These are phyloP conservation scores for Psilanteris sp. DNA, from an alignment of 1,140 invertebrate genomes.

Conservation along the genomic window DNA sequence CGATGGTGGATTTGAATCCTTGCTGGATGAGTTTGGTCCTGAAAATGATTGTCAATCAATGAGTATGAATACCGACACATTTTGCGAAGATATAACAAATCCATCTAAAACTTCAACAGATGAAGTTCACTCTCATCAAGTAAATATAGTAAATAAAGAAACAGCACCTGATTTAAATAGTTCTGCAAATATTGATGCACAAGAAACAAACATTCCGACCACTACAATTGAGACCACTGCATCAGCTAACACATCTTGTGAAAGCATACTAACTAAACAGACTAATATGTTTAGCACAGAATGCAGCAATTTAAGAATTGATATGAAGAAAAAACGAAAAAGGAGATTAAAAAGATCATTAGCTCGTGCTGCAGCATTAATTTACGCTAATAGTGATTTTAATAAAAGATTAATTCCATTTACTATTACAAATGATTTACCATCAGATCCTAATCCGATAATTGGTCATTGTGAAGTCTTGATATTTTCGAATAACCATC, in stretches of 20 bases:
- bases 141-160: too few species aligned
- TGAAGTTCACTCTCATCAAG: background rate
- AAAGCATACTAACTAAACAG: too few species aligned
- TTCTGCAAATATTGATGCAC: too few species aligned
- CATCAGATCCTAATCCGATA: background rate
- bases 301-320: background rate
- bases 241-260: too few species aligned
- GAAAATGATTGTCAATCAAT: background rate
- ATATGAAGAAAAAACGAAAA: constrained; percentile 12
- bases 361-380: constrained; percentile 7
- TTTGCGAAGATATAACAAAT: background rate
- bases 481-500: constrained; percentile 7
- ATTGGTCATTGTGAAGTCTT: constrained; percentile 1
- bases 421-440: background rate
- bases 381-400: constrained; percentile 2
- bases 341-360: background rate
- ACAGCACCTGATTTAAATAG: background rate
- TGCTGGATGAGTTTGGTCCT: constrained; percentile 26
- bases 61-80: background rate
- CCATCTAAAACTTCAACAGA: too few species aligned
- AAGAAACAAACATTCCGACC: background rate
- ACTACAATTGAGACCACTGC: background rate
- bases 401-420: constrained; percentile 10
- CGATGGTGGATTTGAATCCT: constrained; percentile 31
- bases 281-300: too few species aligned